A percentile compares a stretch with the other conserved stretches of the same genome.
Evolutionary conservation across 2,888 invertebrate species (phyloP).

Genomic region (Octonoba sinensis): DNA sequence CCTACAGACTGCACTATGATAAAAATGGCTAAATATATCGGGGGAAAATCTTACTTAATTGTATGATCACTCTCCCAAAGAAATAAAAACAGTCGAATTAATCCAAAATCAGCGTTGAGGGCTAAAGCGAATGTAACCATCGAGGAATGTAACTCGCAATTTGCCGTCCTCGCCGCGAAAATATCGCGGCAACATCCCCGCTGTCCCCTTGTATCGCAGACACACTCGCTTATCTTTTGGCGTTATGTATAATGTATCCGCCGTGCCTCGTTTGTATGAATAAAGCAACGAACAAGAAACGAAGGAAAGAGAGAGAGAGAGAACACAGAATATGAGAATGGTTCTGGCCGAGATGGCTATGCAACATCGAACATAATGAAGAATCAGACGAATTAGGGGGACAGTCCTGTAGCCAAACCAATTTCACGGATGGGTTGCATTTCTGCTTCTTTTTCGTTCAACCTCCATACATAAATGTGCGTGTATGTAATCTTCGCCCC

Average conservation of each 20-base stretch:
- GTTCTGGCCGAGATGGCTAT: slow-evolving; percentile 29
- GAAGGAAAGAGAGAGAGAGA: neutral
- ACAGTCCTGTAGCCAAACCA: slow-evolving; percentile 53
- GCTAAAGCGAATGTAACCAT: no score
- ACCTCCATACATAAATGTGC: no score
- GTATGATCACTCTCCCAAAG: no score
- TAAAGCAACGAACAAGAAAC: slow-evolving; percentile 5
- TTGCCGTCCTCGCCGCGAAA: no score
- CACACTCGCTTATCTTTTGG: neutral
- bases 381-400: slow-evolving; percentile 54
- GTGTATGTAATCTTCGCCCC: neutral
- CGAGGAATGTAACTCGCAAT: no score
- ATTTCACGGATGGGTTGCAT: slow-evolving; percentile 52
- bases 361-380: slow-evolving; percentile 63
- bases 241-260: slow-evolving; percentile 25
- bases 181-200: no score
- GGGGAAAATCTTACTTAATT: no score
- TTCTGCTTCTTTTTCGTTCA: slow-evolving; percentile 24
- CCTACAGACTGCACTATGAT: no score
- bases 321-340: slow-evolving; percentile 18
- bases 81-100: no score
- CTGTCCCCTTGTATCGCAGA: no score
- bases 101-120: no score
- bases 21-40: no score
- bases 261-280: slow-evolving; percentile 22